Percentiles rank a stretch among this genome's conserved stretches.
These are phyloP conservation scores for Sitophilus oryzae DNA, from an alignment of 1,140 invertebrate genomes.

Conservation along the genomic window DNA sequence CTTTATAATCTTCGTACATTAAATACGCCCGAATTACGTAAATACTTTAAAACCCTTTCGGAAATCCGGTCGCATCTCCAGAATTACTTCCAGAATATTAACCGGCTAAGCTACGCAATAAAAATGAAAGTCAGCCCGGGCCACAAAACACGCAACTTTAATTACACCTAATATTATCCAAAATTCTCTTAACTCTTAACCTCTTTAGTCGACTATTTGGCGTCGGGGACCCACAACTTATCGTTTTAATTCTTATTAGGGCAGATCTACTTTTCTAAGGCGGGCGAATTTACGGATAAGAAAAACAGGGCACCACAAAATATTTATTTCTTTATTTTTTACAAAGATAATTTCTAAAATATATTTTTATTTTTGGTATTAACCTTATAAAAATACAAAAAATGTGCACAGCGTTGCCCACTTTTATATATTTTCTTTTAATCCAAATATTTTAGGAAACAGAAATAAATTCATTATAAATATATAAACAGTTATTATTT, in stretches of 20 bases:
- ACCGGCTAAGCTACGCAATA: neutral
- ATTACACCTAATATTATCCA: conserved; percentile 12
- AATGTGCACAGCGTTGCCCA: no score
- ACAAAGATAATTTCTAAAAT: neutral
- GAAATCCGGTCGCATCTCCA: neutral
- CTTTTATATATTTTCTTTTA: no score
- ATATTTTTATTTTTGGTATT: no score
- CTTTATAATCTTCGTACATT: no score
- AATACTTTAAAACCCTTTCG: no score
- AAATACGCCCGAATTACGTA: no score
- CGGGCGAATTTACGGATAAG: conserved; percentile 10
- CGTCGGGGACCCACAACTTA: conserved; percentile 7
- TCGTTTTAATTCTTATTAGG: conserved; percentile 19
- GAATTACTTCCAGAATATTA: neutral
- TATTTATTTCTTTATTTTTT: neutral
- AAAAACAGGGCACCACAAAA: neutral
- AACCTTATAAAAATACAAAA: no score
- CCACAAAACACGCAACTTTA: conserved; percentile 12
- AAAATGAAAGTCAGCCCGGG: neutral
- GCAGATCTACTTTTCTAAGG: conserved; percentile 16
- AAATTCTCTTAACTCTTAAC: conserved; percentile 15
- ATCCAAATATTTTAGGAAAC: no score
- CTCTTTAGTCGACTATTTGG: conserved; percentile 11
- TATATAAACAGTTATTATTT: neutral
- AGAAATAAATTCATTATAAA: neutral